Evolutionary conservation across 2,113 vertebrate species (phyloP), one percentile per base, ranked within the genome.

Genomic region (Saccopteryx bilineata): DNA sequence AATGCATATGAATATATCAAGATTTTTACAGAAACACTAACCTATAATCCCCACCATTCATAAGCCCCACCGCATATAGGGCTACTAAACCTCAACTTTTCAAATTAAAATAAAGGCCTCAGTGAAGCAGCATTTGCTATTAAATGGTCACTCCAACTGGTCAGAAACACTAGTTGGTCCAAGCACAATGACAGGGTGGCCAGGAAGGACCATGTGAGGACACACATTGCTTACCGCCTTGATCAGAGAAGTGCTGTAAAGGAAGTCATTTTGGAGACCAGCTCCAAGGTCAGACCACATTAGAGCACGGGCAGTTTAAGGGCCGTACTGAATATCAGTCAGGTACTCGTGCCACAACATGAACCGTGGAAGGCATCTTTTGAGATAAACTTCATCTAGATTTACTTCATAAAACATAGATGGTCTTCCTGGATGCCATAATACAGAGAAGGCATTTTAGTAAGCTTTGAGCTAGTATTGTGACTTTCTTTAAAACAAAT

Each of bases 11-110:
- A 72, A 26, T 9, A 60, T 21, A 19, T 0, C 23, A 56, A 66
- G 12, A 48, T 87, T 94, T 94, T 78, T 82, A n/a, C 60, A 39
- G 82, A 87, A 84, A 76, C 21, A 7, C n/a, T 92, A 39, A 61
- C 50, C n/a, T 23, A 28, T 46, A 58, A 66, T 17, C 24, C 9
- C 26, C 6, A 33, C 12, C 33, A 19, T 65, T 12, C 4, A 2
- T 58, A 66, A 84, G 4, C 28, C 26, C 15, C 31, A n/a, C 33
- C 33, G 7, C 7, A 48, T n/a, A 15, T 5, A 48, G 5, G 31
- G 31, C 63, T 81, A 48, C 15, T 26, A 68, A 61, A 78, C 19
- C 17, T 61, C 52, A 90, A 75, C 9, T 14, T 63, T 75, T 61
- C 60, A 75, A n/a, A 12, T 75, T 75, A 72, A 23, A 66, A 87